phyloP scores from a whole-genome alignment of 2,888 invertebrate genomes.

The Ephialtes manifestator region DNA sequence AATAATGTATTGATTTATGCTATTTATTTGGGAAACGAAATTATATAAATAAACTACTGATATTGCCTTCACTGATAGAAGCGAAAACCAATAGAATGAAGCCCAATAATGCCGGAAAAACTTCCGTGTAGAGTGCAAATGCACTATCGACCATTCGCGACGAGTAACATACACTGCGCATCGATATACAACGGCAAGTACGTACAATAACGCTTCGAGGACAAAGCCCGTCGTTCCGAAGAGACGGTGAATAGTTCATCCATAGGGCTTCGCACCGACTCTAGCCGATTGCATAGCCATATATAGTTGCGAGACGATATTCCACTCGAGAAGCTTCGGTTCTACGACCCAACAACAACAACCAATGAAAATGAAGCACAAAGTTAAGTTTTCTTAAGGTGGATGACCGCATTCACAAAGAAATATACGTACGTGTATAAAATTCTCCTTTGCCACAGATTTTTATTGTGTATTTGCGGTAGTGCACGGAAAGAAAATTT shows the following conservation, averaged over 20 bases:
- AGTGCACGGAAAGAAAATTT: not conserved
- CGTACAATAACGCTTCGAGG: constrained; percentile 54
- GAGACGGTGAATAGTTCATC: constrained; percentile 69
- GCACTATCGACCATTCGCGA: constrained; percentile 23
- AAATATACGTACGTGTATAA: not conserved
- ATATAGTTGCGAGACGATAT: constrained; percentile 64
- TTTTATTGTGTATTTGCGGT: not conserved
- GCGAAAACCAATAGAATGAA: constrained; percentile 21
- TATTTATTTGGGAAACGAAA: not conserved
- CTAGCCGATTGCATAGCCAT: constrained; percentile 34
- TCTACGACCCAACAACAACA: constrained; percentile 53
- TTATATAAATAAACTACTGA: not conserved
- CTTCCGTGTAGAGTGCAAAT: constrained; percentile 38
- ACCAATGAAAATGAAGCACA: constrained; percentile 44
- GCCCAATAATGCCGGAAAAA: constrained; percentile 20
- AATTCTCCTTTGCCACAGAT: not conserved
- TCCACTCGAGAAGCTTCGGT: constrained; percentile 52
- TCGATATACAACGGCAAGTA: constrained; percentile 54
- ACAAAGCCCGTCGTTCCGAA: constrained; percentile 68
- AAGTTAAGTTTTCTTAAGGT: constrained; percentile 21
- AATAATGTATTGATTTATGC: not conserved
- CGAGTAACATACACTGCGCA: constrained; percentile 14
- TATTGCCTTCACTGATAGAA: not conserved
- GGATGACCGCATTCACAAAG: not conserved
- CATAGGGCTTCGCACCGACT: constrained; percentile 70